These are phyloP conservation scores for Xiphophorus maculatus DNA, from an alignment of 2,113 vertebrate genomes.

Conservation along the genomic window DNA sequence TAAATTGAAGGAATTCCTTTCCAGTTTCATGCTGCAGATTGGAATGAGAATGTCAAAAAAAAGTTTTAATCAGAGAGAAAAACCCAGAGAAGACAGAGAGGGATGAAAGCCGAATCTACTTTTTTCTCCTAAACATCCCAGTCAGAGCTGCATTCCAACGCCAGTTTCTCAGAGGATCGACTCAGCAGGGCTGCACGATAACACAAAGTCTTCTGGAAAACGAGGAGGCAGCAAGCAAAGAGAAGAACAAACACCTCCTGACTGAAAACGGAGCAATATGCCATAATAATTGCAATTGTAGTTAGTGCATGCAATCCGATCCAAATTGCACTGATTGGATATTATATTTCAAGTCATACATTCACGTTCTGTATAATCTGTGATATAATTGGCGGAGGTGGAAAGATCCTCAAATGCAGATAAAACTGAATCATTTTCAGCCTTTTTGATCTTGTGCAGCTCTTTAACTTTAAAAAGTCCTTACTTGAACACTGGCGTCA, in stretches of 20 bases:
- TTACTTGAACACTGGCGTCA: background rate
- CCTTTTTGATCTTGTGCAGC: too few species aligned
- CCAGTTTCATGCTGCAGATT: background rate
- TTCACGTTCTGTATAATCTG: too few species aligned
- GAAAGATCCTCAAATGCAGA: too few species aligned
- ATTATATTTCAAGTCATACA: too few species aligned
- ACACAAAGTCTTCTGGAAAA: conserved; percentile 47
- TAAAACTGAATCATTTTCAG: background rate
- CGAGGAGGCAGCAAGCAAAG: conserved; percentile 21
- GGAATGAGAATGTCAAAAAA: background rate
- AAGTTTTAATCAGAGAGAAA: background rate
- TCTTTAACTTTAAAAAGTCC: background rate
- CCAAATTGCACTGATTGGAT: too few species aligned
- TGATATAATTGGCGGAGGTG: too few species aligned
- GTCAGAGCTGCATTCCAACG: conserved; percentile 38
- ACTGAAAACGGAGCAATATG: too few species aligned
- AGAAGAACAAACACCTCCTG: conserved; percentile 33
- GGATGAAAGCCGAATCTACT: conserved; percentile 25
- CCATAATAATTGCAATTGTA: too few species aligned
- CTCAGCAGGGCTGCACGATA: conserved; percentile 54
- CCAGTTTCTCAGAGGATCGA: conserved; percentile 45
- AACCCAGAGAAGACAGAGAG: background rate
- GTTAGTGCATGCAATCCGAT: too few species aligned
- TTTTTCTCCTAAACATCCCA: conserved; percentile 20
- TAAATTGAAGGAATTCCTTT: background rate